Base-by-base conservation (phyloP, 2,888 invertebrate genomes). In the Diplolepis rosae region DNA sequence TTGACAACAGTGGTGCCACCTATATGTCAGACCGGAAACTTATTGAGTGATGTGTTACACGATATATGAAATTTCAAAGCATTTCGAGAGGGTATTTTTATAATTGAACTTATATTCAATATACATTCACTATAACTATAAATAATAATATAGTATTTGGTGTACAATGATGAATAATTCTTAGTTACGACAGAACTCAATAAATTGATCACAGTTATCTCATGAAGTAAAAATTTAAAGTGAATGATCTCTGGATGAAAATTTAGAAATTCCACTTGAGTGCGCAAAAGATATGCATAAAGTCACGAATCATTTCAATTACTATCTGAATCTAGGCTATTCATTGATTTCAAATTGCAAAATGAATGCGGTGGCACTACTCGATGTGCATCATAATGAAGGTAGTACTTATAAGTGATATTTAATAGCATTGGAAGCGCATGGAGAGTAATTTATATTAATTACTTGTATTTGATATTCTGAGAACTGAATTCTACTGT, bases 401-500 rank as follows among this genome's bases (percentile, higher is more conserved):
- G 9, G 15, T 3, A 32, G 54, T 54, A 54, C 54, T 54, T 22
- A 32, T 32, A 54, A 22, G 7, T 6, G 48, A 9, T 11, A 18
- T 48, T 48, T 18, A 45, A 7, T 18, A 9, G 32, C 18, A 54
- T 18, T 54, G 54, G 18, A 32, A 54, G 28, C 18, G 11, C 30
- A 54, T 32, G 11, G 18, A 22, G 54, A 54, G 11, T 54, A 32
- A 32, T 54, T 54, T 32, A 32, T 54, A 54, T 54, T 32, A 32
- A 32, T 54, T 54, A 11, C 22, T 32, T 9, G 30, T 18, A 30
- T 54, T 18, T 18, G 9, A 13, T n/a, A 54, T 54, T 54, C 9
- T 30, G 9, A 18, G 32, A 6, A 18, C 15, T 54, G 11, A 32
- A 18, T 15, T 4, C 54, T 15, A 11, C 4, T 28, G 11, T 54